Base-by-base conservation (phyloP, 2,797 vertebrate species). In the Glossophaga mutica region DNA sequence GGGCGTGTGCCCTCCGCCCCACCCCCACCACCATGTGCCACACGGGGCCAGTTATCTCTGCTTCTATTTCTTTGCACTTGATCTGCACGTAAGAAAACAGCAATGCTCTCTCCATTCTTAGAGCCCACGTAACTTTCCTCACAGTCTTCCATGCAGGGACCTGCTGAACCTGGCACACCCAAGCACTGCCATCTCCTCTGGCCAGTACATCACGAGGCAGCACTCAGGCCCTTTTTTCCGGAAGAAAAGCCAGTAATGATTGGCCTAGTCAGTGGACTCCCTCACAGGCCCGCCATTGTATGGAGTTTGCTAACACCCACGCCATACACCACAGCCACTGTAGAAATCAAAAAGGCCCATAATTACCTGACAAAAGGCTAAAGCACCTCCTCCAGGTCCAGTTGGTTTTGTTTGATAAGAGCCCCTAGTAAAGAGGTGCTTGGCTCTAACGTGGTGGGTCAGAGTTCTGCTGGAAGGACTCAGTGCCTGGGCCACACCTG, bases 281-380 rank as follows among this genome's bases (percentile, higher is more conserved):
- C 98, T 97, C 97, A 94, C 90, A 65, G 95, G 97, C 87, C 97
- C 97, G 97, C 96, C 97, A 98, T 98, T 98, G 98, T 98, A 87
- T 55, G 84, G 95, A 92, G 97, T 97, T 98, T 98, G 98, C 99
- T 99, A 98, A 98, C 98, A 98, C 98, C 98, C 99, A 99, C 98
- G 90, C 97, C 91, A 95, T 98, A 99, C 98, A 98, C 95, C 98
- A 98, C 91, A 96, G 94, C 96, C 97, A 96, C 98, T 98, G 97
- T 98, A 98, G 96, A 98, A 98, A 98, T 98, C 97, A 96, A 98
- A 99, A 99, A 98, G 98, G 97, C 98, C 97, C 98, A 96, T 98
- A 97, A 98, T 99, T 99, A 99, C 90, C 99, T 99, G 99, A 99
- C 98, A 99, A 98, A 98, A 98, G 96, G 96, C 98, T 98, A 98